Percentiles rank a stretch among this genome's conserved stretches.
These are phyloP conservation scores for Leptocoma aspasia DNA, from an alignment of 2,113 vertebrate species.

Conservation along the genomic window DNA sequence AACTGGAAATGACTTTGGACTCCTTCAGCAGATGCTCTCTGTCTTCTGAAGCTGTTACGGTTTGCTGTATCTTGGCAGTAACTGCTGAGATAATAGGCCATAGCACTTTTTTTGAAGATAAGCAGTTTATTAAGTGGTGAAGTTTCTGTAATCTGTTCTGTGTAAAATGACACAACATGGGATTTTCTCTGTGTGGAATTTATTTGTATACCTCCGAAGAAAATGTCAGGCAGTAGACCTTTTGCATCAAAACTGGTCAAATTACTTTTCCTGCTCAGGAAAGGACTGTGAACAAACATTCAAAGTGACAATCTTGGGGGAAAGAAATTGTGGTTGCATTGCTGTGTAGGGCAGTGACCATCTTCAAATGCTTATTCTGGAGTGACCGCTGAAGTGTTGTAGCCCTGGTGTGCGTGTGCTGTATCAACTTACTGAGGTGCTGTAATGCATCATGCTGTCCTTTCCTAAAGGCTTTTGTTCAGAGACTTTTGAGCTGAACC, in stretches of 20 bases:
- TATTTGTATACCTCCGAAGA: background rate
- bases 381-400: background rate
- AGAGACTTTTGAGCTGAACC: background rate
- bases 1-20: background rate
- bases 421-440: background rate
- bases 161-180: accelerated
- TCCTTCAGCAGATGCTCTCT: background rate
- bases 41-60: background rate
- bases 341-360: background rate
- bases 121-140: background rate
- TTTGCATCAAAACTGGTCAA: background rate
- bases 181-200: background rate
- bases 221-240: background rate
- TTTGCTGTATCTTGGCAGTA: background rate
- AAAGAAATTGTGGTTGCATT: background rate
- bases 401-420: background rate
- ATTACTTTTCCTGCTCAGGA: background rate
- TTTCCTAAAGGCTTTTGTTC: background rate
- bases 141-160: background rate
- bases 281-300: background rate
- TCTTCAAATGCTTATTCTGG: background rate
- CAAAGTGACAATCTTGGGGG: background rate
- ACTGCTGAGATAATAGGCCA: background rate
- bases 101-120: background rate
- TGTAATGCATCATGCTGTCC: background rate